Conservation (phyloP, 2,113 vertebrate genomes). For the Tychaedon coryphoeus region DNA sequence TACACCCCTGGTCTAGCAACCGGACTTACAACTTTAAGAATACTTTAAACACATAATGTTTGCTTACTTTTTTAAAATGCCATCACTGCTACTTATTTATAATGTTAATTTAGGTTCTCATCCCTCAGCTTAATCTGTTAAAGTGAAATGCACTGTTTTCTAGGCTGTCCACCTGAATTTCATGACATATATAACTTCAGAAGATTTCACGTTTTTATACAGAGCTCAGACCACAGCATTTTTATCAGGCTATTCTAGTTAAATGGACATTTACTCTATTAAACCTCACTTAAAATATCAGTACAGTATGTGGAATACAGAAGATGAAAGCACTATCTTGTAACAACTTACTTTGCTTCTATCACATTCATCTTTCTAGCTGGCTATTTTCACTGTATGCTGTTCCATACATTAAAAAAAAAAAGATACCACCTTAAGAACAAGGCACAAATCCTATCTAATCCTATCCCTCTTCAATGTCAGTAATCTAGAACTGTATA, state of each 20-base stretch:
- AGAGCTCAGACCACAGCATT: background rate
- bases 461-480: background rate
- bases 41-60: background rate
- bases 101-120: background rate
- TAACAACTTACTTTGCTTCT: background rate
- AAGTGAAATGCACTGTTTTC: background rate
- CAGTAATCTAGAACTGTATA: background rate
- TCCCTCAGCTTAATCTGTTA: background rate
- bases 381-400: background rate
- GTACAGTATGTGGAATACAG: background rate
- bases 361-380: background rate
- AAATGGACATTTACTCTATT: background rate
- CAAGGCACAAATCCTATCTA: background rate
- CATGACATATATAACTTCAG: background rate
- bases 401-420: fast-evolving
- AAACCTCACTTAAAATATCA: background rate
- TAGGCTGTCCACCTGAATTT: background rate
- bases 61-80: background rate
- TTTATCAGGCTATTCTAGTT: background rate
- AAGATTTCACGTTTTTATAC: background rate
- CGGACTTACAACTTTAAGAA: background rate
- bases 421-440: background rate
- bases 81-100: background rate
- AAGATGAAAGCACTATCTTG: background rate
- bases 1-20: background rate